Percentiles rank a stretch among this genome's conserved stretches.
These are phyloP conservation scores for Drosophila hamatofila DNA, from an alignment of 2,888 invertebrate genomes.

Conservation along the genomic window DNA sequence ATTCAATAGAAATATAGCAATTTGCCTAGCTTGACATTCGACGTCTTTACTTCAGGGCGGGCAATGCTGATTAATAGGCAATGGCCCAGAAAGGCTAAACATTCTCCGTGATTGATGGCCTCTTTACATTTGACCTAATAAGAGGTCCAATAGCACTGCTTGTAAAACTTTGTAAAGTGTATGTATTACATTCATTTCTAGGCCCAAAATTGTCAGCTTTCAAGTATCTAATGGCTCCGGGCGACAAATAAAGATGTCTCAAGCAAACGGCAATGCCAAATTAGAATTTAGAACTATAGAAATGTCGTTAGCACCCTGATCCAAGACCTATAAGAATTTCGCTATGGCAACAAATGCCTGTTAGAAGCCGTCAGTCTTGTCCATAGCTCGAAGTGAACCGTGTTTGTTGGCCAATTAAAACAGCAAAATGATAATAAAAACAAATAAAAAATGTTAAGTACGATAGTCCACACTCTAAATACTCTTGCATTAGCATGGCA, in stretches of 20 bases:
- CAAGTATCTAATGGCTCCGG: not conserved
- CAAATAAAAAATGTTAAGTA: constrained; percentile 6
- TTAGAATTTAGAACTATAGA: constrained; percentile 9
- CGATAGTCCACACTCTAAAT: not conserved
- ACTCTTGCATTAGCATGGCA: not conserved
- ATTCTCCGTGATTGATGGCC: constrained; percentile 58
- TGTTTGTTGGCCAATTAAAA: constrained; percentile 64
- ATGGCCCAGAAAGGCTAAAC: constrained; percentile 5
- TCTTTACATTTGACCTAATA: constrained; percentile 8
- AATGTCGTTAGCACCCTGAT: constrained; percentile 10
- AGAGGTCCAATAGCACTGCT: not conserved
- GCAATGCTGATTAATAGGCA: constrained; percentile 32
- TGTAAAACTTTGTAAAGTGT: not conserved
- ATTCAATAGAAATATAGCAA: constrained; percentile 31
- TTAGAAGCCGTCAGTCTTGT: constrained; percentile 3
- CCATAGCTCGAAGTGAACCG: constrained; percentile 12
- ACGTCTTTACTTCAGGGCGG: not conserved
- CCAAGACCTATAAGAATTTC: not conserved
- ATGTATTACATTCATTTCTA: constrained; percentile 9
- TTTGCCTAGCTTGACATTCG: constrained; percentile 19
- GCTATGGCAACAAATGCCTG: constrained; percentile 15
- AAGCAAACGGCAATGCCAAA: not conserved
- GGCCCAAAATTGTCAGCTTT: constrained; percentile 5
- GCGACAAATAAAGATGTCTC: constrained; percentile 3
- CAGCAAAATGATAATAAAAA: constrained; percentile 51